Percentiles rank a stretch among this genome's conserved stretches.
Evolutionary conservation across 2,888 invertebrate species (phyloP).

Genomic region (Ctena decussata): DNA sequence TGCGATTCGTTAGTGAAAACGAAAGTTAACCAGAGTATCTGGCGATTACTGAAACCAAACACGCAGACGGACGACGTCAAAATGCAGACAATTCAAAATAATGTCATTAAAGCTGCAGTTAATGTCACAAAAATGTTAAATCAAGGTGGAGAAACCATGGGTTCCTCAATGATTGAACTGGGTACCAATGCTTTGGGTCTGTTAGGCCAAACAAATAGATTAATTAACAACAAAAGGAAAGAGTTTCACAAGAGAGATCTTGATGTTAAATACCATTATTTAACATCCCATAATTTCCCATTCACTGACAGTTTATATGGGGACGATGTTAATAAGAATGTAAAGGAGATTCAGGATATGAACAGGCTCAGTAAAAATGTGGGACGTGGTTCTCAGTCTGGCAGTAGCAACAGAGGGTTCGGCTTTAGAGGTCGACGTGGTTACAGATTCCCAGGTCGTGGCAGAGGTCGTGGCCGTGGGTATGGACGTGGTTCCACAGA

Average conservation of each 20-base stretch:
- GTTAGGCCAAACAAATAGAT: too few species aligned
- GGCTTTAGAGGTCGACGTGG: neutral
- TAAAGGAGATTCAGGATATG: neutral
- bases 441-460: neutral
- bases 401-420: neutral
- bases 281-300: too few species aligned
- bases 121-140: slow-evolving; percentile 26
- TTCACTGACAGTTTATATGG: too few species aligned
- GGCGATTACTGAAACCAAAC: slow-evolving; percentile 13
- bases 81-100: slow-evolving; percentile 6
- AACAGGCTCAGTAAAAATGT: too few species aligned
- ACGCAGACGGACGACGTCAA: slow-evolving; percentile 16
- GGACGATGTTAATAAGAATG: neutral
- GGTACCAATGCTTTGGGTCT: too few species aligned
- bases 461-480: neutral
- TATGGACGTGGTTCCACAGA: neutral
- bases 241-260: too few species aligned
- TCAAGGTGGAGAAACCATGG: neutral
- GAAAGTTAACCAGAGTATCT: slow-evolving; percentile 10
- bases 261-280: too few species aligned
- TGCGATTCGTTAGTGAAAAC: slow-evolving; percentile 15
- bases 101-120: slow-evolving; percentile 7
- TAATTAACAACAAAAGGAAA: too few species aligned
- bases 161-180: neutral
- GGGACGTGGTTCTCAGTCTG: neutral